Conservation (phyloP, 2,888 invertebrate species). For the Torymus texanus region DNA sequence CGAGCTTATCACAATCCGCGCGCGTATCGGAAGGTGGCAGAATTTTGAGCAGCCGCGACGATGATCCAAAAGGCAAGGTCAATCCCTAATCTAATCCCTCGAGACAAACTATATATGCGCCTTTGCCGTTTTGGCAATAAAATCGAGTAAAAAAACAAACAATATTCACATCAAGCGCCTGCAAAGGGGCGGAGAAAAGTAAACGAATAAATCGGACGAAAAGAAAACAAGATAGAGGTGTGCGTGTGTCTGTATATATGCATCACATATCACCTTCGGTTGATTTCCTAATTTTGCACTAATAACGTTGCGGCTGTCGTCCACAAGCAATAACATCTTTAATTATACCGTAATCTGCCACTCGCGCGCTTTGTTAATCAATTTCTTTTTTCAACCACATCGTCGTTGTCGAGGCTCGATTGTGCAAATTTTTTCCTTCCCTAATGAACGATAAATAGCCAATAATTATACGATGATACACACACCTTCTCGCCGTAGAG, state of each 20-base stretch:
- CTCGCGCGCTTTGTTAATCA: no score
- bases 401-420: no score
- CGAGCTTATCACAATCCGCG: no score
- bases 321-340: slow-evolving; percentile 24
- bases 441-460: no score
- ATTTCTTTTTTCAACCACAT: no score
- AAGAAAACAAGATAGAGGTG: slow-evolving; percentile 52
- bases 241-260: slow-evolving; percentile 1
- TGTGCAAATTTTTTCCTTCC: no score
- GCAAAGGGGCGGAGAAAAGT: not conserved
- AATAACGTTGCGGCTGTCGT: slow-evolving; percentile 21
- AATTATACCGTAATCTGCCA: slow-evolving; percentile 22
- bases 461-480: no score
- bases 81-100: slow-evolving; percentile 35
- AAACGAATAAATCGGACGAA: slow-evolving; percentile 4
- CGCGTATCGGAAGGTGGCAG: slow-evolving; percentile 13
- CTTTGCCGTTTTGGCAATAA: not conserved
- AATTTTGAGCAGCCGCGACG: slow-evolving; percentile 22
- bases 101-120: not conserved
- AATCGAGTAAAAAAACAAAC: slow-evolving; percentile 23
- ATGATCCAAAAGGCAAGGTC: slow-evolving; percentile 45
- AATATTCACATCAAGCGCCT: not conserved
- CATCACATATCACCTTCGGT: slow-evolving; percentile 4
- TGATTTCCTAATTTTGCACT: slow-evolving; percentile 34
- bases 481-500: no score